Base-by-base conservation (phyloP, 2,888 invertebrate genomes). In the Drosophila prostipennis region DNA sequence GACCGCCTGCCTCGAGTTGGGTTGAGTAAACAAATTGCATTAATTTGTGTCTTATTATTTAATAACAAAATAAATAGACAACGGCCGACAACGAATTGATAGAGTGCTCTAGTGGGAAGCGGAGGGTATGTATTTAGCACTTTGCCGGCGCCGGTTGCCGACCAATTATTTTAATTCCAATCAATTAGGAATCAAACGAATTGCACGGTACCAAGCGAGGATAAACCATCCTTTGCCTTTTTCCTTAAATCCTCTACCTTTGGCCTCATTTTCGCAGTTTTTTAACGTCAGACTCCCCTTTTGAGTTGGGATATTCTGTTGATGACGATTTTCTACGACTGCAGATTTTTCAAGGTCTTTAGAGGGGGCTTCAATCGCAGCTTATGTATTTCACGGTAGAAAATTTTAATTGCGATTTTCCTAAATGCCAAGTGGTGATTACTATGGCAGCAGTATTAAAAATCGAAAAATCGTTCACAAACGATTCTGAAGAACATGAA, bases 31-130 rank as follows among this genome's bases (percentile, higher is more conserved):
- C 87, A 83, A 86, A 86, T 79, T 82, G 78, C 78, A 79, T 72
- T 86, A 86, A 83, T 87, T 86, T 79, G 87, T 76, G 84, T 79
- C 87, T 80, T 83, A 80, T 84, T 84, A 83, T 80, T 84, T 84
- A 82, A 82, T 84, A 83, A 80, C 81, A 71, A 86, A 84, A 79
- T 86, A 87, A 87, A 79, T 81, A 87, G 70, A 83, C 67, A 69
- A 79, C 75, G 68, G 73, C 71, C 77, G 75, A 63, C 79, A 77
- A 14, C 39, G 52, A 79, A 79, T 79, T 73, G 77, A 73, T 72
- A 37, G 61, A 34, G 64, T 61, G 43, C 43, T 36, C 6, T n/a
- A 39, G 34, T 13, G 19, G 52, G 52, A 37, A 51, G 46, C 42
- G 36, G 46, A 29, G 55, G 7, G 13, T 6, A 19, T 40, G 52